phyloP scores from a whole-genome alignment of 2,797 vertebrate genomes.

The Sebastes elongatus region DNA sequence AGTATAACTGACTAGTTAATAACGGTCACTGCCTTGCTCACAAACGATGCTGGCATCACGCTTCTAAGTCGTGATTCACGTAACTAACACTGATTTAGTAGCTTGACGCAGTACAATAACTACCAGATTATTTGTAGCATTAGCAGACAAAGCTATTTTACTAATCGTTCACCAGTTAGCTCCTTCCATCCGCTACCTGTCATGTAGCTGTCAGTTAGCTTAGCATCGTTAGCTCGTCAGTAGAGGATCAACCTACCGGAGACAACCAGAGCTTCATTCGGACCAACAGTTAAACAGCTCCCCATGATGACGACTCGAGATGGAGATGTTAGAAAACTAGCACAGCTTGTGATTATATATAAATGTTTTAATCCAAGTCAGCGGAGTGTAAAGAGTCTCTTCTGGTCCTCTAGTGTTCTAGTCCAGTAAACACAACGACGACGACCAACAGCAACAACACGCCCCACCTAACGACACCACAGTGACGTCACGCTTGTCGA shows the following conservation, averaged over 20 bases:
- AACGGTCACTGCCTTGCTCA: background rate
- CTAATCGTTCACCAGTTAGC: background rate
- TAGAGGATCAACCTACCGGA: conserved; percentile 83
- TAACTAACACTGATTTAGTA: background rate
- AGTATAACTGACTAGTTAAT: background rate
- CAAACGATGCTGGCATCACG: background rate
- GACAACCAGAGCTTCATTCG: conserved; percentile 93
- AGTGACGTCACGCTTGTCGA: no score
- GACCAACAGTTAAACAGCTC: conserved; percentile 92
- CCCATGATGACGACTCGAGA: conserved; percentile 80
- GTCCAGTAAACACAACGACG: no score
- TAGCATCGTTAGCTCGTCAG: background rate
- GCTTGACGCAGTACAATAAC: fast-evolving
- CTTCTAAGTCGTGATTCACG: background rate
- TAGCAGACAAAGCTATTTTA: background rate
- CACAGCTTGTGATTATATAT: no score
- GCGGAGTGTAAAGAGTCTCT: no score
- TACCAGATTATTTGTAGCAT: background rate
- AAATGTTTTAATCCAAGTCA: no score
- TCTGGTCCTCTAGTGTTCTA: no score
- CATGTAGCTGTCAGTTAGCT: background rate
- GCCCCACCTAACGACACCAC: no score
- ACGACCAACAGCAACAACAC: no score
- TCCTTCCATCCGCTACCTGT: background rate
- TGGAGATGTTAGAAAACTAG: no score